phyloP scores from a whole-genome alignment of 1,140 invertebrate species.

The Drosophila punjabiensis region DNA sequence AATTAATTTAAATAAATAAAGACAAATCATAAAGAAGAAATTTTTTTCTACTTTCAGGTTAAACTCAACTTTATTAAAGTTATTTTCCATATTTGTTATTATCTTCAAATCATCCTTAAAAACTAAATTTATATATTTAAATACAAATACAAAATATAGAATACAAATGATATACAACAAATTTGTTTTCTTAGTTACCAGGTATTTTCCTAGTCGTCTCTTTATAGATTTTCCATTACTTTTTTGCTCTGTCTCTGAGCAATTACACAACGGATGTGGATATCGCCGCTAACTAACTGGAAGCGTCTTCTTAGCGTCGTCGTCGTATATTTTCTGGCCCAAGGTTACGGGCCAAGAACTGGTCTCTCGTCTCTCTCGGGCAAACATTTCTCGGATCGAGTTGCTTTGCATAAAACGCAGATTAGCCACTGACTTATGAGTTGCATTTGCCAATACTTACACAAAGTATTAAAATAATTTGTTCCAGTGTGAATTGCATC shows the following conservation, averaged over 20 bases:
- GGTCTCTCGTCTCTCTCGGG: constrained; percentile 60
- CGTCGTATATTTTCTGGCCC: constrained; percentile 44
- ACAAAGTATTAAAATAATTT: constrained; percentile 48
- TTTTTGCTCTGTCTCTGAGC: constrained; percentile 21
- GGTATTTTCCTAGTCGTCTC: not conserved
- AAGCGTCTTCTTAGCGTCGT: constrained; percentile 63
- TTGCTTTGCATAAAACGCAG: constrained; percentile 59
- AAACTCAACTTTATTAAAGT: no score
- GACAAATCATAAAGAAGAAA: no score
- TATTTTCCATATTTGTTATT: no score
- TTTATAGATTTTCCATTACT: not conserved
- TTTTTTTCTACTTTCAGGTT: no score
- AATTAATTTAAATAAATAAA: no score
- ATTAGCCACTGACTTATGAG: constrained; percentile 57
- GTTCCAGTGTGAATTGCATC: constrained; percentile 50
- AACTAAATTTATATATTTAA: no score
- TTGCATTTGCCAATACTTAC: constrained; percentile 38
- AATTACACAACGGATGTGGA: constrained; percentile 49
- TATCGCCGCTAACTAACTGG: constrained; percentile 35
- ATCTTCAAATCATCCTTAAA: no score
- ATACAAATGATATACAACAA: not conserved
- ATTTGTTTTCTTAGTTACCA: not conserved
- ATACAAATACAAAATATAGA: no score
- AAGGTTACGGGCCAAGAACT: constrained; percentile 69
- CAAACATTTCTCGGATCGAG: constrained; percentile 40